A percentile compares a stretch with the other conserved stretches of the same genome.
Conservation (phyloP, 2,888 invertebrate species). For the Polyommatus iphigenia region DNA sequence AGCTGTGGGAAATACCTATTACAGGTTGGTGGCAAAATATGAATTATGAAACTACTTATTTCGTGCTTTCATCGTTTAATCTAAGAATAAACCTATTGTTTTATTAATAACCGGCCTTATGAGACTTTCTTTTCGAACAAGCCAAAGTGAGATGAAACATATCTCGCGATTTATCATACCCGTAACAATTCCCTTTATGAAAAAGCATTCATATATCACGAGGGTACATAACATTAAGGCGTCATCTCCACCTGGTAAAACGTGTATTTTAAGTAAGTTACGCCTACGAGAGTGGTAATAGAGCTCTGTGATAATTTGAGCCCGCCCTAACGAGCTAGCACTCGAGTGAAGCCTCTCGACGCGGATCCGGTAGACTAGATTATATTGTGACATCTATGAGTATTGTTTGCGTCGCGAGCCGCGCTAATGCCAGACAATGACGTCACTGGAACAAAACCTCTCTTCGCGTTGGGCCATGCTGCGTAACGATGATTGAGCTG, state of each 20-base stretch:
- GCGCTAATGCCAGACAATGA: background rate
- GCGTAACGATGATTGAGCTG: background rate
- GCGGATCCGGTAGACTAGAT: slow-evolving; percentile 57
- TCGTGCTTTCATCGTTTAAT: background rate
- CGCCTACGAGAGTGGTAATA: slow-evolving; percentile 56
- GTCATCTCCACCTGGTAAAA: slow-evolving; percentile 3
- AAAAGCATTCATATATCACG: slow-evolving; percentile 11
- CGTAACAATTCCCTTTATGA: slow-evolving; percentile 9
- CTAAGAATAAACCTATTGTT: background rate
- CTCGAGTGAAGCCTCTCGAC: slow-evolving; percentile 59
- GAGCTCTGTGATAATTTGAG: slow-evolving; percentile 65
- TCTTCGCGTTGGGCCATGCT: background rate
- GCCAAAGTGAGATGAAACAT: background rate
- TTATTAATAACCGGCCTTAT: background rate
- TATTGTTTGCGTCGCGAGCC: slow-evolving; percentile 55
- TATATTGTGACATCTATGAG: slow-evolving; percentile 68
- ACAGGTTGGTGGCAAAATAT: background rate
- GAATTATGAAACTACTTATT: background rate
- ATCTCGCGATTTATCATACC: background rate
- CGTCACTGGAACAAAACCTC: background rate
- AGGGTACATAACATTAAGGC: slow-evolving; percentile 5
- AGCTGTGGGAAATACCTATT: background rate
- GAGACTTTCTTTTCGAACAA: background rate
- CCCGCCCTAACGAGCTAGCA: slow-evolving; percentile 72
- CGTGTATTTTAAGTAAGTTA: slow-evolving; percentile 50